Evolutionary conservation across 2,797 vertebrate genomes (phyloP), one percentile per base, ranked within the genome.

Genomic region (Mormyrops boulengeri): DNA sequence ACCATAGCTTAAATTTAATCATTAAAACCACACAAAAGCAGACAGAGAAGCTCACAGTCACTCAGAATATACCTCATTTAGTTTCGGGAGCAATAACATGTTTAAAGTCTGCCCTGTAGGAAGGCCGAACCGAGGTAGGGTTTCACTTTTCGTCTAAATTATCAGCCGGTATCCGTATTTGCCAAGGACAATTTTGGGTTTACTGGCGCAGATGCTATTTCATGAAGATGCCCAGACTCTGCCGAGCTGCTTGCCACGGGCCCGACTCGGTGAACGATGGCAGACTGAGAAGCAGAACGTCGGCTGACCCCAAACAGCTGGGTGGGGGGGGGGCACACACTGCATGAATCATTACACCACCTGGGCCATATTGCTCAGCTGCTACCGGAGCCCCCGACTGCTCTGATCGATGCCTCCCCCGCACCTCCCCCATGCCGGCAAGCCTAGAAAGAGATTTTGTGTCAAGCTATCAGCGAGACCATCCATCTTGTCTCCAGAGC

Each of bases 321-420:
- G 94, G 93, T 93, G 95, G 93, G 94, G 94, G 93, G 91, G 44
- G 92, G 93, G 94, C 95, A 95, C 95, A 95, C 95, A 94, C 95
- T 91, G 92, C 93, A 95, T 95, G 96, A 96, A 96, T 97, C 95
- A 85, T 85, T 50, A 85, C 1, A 93, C 95, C 93, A 94, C 95
- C 95, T 95, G 95, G 93, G 96, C 93, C 88, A 91, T 93, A 95
- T 95, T 95, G 94, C 92, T 49, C 82, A 62, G 84, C 57, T 55
- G 38, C 62, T 87, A 34, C 84, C n/a, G 57, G 11, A 73, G 26
- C 62, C 49, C 91, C 93, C 94, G 93, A 94, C 95, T 88, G 91
- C 89, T 91, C 94, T 96, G 96, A 97, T 96, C 95, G 95, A 97
- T 96, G 94, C 93, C 92, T 95, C 94, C 92, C 53, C 53, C 84